phyloP scores from a whole-genome alignment of 2,797 vertebrate species.

The Sandelia bainsii region DNA sequence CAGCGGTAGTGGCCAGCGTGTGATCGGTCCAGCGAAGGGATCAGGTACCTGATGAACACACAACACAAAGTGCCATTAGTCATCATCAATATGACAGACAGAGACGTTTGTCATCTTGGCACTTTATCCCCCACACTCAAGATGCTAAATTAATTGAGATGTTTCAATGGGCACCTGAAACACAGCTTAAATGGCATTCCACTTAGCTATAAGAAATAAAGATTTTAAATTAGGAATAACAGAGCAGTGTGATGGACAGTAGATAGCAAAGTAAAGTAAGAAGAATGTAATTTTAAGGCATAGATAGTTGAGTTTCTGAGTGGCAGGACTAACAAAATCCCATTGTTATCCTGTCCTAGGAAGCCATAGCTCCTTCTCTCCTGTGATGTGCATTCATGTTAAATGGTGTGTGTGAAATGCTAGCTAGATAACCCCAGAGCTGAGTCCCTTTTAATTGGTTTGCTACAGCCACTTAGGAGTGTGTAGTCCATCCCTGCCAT shows the following conservation, averaged over 20 bases:
- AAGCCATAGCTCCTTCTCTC: constrained; percentile 27
- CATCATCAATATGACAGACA: constrained; percentile 62
- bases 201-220: constrained; percentile 34
- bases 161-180: constrained; percentile 48
- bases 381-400: constrained; percentile 57
- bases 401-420: constrained; percentile 67
- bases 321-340: constrained; percentile 41
- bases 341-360: constrained; percentile 39
- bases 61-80: constrained; percentile 64
- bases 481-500: constrained; percentile 59
- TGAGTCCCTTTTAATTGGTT: constrained; percentile 71
- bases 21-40: constrained; percentile 93
- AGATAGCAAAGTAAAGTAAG: constrained; percentile 2
- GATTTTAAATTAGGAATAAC: constrained; percentile 26
- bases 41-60: constrained; percentile 90
- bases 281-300: constrained; percentile 22
- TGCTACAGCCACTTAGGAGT: constrained; percentile 71
- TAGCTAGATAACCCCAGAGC: constrained; percentile 50
- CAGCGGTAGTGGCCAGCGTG: constrained; percentile 98
- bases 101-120: constrained; percentile 54
- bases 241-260: not conserved
- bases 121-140: constrained; percentile 50
- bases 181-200: constrained; percentile 44
- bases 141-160: constrained; percentile 60
- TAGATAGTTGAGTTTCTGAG: constrained; percentile 27